Evolutionary conservation across 1,140 invertebrate genomes (phyloP).

Genomic region (Dreissena rostriformis): DNA sequence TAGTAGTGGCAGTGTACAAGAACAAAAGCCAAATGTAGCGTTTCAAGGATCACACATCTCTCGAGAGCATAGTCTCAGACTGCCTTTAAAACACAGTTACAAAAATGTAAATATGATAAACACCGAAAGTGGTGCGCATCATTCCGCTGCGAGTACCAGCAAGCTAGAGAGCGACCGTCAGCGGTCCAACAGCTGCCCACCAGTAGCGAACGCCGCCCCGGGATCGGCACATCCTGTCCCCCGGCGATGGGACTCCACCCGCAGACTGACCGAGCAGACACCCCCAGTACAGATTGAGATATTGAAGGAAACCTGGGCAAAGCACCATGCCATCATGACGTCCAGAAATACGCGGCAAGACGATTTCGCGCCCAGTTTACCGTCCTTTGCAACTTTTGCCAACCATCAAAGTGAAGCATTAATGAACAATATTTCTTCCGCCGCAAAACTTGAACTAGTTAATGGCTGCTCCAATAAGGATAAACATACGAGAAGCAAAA

Average conservation of each 20-base stretch:
- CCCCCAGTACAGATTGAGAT: conserved; percentile 22
- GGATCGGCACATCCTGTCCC: too few species aligned
- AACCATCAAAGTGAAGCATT: neutral
- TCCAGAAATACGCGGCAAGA: conserved; percentile 4
- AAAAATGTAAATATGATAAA: conserved; percentile 11
- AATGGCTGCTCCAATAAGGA: too few species aligned
- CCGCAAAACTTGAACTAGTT: too few species aligned
- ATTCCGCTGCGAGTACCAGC: neutral
- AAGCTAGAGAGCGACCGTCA: neutral
- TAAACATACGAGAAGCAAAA: conserved; percentile 19
- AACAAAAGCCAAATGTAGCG: neutral
- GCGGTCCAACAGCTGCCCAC: conserved; percentile 51
- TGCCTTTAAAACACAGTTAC: conserved; percentile 53
- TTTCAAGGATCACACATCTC: neutral
- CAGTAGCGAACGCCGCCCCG: neutral
- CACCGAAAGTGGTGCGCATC: neutral
- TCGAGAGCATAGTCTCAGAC: conserved; percentile 15
- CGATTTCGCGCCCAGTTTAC: conserved; percentile 4
- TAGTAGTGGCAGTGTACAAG: too few species aligned
- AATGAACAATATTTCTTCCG: too few species aligned
- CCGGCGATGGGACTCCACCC: too few species aligned
- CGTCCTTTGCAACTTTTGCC: conserved; percentile 47
- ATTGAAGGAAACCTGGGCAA: conserved; percentile 51
- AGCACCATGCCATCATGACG: conserved; percentile 45
- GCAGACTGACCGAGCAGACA: too few species aligned